phyloP scores from a whole-genome alignment of 2,888 invertebrate genomes.

The Venusia cambrica region DNA sequence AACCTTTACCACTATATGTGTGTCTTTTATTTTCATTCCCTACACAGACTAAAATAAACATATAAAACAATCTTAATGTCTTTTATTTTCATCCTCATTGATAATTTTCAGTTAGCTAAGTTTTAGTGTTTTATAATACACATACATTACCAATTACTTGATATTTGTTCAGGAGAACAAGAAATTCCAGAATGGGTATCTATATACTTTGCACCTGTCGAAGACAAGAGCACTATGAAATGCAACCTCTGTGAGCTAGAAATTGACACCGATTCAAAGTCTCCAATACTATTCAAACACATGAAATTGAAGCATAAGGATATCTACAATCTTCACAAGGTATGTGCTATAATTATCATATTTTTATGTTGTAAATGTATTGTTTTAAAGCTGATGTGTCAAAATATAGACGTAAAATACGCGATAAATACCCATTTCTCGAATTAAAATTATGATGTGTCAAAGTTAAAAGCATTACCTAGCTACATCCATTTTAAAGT shows the following conservation, averaged over 20 bases:
- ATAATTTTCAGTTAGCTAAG: slow-evolving; percentile 1
- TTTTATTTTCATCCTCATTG: slow-evolving; percentile 25
- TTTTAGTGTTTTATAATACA: not conserved
- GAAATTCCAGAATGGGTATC: slow-evolving; percentile 59
- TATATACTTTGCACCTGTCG: slow-evolving; percentile 54
- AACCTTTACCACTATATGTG: not conserved
- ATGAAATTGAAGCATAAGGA: slow-evolving; percentile 54
- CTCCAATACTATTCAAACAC: slow-evolving; percentile 47
- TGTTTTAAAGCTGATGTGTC: too few species aligned
- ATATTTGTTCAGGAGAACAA: slow-evolving; percentile 26
- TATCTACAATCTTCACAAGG: slow-evolving; percentile 60
- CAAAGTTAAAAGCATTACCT: too few species aligned
- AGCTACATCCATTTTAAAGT: too few species aligned
- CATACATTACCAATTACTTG: slow-evolving; percentile 1
- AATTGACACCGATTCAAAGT: slow-evolving; percentile 44
- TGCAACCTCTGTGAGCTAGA: slow-evolving; percentile 61
- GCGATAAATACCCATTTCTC: too few species aligned
- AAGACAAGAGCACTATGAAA: slow-evolving; percentile 40
- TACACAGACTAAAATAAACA: slow-evolving; percentile 1
- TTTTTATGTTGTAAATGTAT: too few species aligned
- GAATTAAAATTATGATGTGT: too few species aligned
- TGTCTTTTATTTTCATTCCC: slow-evolving; percentile 12
- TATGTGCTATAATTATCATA: not conserved
- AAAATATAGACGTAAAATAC: too few species aligned
- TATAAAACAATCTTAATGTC: not conserved